phyloP scores from a whole-genome alignment of 2,113 vertebrate species.

The Orthonyx spaldingii region DNA sequence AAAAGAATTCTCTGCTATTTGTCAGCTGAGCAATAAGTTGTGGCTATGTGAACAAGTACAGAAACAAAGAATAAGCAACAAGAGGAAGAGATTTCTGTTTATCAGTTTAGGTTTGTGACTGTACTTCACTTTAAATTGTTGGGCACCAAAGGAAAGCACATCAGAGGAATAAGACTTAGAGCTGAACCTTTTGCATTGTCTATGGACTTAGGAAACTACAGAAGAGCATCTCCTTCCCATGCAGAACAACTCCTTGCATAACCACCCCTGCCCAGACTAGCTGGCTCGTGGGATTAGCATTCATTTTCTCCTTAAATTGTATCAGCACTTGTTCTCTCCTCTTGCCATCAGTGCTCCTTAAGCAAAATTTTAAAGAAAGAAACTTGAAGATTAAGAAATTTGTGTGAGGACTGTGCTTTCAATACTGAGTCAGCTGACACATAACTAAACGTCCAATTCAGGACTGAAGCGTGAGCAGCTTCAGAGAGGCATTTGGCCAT shows the following conservation, averaged over 20 bases:
- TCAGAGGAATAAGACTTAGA: not conserved
- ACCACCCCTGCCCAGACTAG: not conserved
- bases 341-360: not conserved
- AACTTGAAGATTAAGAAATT: not conserved
- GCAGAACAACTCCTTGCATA: not conserved
- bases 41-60: not conserved
- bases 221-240: not conserved
- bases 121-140: not conserved
- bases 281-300: not conserved
- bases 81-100: not conserved
- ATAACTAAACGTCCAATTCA: not conserved
- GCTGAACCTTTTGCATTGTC: not conserved
- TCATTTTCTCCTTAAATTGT: not conserved
- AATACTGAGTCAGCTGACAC: not conserved
- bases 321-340: not conserved
- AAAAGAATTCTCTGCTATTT: not conserved
- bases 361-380: not conserved
- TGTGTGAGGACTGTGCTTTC: not conserved
- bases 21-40: not conserved
- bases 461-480: not conserved
- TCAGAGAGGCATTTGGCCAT: not conserved
- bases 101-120: not conserved
- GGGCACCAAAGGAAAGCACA: not conserved
- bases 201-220: not conserved
- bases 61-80: not conserved